Percentiles rank a stretch among this genome's conserved stretches.
Conservation (phyloP, 2,888 invertebrate genomes). For the Hyles lineata region DNA sequence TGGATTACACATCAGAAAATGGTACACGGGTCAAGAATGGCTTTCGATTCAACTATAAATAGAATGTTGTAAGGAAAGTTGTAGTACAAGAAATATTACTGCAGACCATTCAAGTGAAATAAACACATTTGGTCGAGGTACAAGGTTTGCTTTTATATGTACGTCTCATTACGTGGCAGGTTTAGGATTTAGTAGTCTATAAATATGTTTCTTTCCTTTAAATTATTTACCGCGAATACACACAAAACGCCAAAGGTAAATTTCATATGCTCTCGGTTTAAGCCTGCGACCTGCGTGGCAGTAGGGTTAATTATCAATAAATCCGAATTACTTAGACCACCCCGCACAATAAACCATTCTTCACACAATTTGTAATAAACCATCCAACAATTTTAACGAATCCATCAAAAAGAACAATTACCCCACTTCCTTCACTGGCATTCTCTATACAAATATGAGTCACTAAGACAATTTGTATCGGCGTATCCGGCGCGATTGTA, state of each 20-base stretch:
- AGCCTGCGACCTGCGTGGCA: no score
- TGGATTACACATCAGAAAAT: neutral
- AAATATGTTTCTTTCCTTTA: no score
- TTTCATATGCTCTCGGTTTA: no score
- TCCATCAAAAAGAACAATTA: constrained; percentile 14
- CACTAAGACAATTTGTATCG: constrained; percentile 31
- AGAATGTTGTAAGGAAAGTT: constrained; percentile 11
- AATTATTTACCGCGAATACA: no score
- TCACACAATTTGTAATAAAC: constrained; percentile 1
- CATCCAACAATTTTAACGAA: constrained; percentile 1
- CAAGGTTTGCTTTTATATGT: neutral
- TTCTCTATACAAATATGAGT: constrained; percentile 23
- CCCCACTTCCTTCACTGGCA: constrained; percentile 3
- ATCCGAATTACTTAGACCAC: no score
- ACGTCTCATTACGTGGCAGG: no score
- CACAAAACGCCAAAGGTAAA: no score
- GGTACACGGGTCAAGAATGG: neutral
- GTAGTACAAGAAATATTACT: neutral
- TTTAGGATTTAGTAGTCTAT: no score
- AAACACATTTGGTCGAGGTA: neutral
- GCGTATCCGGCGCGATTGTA: constrained; percentile 42
- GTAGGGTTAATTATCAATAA: no score
- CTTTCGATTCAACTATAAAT: neutral
- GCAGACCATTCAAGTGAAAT: neutral
- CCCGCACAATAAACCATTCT: no score